A percentile compares a stretch with the other conserved stretches of the same genome.
These are phyloP conservation scores for Cryptoblepharus egeriae DNA, from an alignment of 2,797 vertebrate species.

Conservation along the genomic window DNA sequence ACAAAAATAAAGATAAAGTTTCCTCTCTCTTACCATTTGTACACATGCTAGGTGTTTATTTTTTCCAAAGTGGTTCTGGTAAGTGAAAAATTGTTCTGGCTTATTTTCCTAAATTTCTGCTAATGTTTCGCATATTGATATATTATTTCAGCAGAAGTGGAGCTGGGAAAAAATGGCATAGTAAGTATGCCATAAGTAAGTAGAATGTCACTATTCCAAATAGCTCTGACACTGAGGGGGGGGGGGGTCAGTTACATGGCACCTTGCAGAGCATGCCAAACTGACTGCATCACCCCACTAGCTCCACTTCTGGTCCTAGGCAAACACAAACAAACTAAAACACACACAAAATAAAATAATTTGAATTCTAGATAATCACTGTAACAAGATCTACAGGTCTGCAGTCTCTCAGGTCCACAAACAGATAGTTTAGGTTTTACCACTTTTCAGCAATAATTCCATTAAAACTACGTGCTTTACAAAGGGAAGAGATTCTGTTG, in stretches of 20 bases:
- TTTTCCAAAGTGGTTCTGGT: conserved; percentile 79
- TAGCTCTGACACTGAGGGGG: no score
- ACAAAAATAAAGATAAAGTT: conserved; percentile 81
- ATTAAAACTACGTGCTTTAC: conserved; percentile 42
- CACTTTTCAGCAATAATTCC: conserved; percentile 47
- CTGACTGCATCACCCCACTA: no score
- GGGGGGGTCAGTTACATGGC: no score
- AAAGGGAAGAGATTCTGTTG: conserved; percentile 23
- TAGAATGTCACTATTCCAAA: no score
- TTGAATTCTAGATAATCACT: conserved; percentile 51
- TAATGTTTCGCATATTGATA: conserved; percentile 52
- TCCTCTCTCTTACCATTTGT: conserved; percentile 79
- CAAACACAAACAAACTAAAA: conserved; percentile 40
- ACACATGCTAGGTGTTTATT: conserved; percentile 77
- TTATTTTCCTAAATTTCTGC: conserved; percentile 64
- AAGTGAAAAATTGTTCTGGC: conserved; percentile 75
- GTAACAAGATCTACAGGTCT: conserved; percentile 44
- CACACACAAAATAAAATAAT: conserved; percentile 20
- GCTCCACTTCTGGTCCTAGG: conserved; percentile 17
- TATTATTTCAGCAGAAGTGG: conserved; percentile 37
- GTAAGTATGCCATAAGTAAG: no score
- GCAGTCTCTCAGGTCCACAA: conserved; percentile 38
- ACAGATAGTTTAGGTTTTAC: conserved; percentile 52
- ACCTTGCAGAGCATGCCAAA: not conserved
- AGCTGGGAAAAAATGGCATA: no score